A percentile compares a stretch with the other conserved stretches of the same genome.
These are phyloP conservation scores for Ligdia adustata DNA, from an alignment of 2,888 invertebrate species.

Conservation along the genomic window DNA sequence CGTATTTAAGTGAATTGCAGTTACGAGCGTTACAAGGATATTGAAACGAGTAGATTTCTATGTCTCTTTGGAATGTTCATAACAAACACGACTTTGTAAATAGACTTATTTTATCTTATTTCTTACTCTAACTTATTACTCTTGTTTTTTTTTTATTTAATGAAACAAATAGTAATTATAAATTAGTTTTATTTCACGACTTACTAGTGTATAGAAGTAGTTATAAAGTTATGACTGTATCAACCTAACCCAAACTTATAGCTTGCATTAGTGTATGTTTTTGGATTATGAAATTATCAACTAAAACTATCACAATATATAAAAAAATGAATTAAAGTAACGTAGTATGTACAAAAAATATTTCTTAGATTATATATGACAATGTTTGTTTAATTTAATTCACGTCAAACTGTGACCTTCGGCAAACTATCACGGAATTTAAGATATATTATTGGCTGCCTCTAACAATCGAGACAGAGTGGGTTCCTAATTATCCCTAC, in stretches of 20 bases:
- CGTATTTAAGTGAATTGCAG: slow-evolving; percentile 12
- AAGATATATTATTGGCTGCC: no score
- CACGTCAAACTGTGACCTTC: no score
- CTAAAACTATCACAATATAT: slow-evolving; percentile 73
- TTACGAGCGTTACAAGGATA: slow-evolving; percentile 5
- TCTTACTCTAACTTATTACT: no score
- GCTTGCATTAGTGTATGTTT: slow-evolving; percentile 77
- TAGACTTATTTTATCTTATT: no score
- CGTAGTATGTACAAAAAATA: slow-evolving; percentile 40
- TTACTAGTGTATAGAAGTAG: slow-evolving; percentile 66
- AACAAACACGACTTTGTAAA: no score
- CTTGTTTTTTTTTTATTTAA: slow-evolving; percentile 1
- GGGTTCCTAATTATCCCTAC: background rate
- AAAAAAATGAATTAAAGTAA: slow-evolving; percentile 53
- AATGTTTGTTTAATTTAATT: no score
- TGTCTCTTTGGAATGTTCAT: no score
- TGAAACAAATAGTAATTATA: slow-evolving; percentile 60
- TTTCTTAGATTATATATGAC: background rate
- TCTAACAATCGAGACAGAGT: no score
- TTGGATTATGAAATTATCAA: slow-evolving; percentile 73
- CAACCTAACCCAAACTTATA: slow-evolving; percentile 79
- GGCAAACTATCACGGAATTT: no score
- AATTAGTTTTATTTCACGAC: slow-evolving; percentile 82
- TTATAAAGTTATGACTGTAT: slow-evolving; percentile 81
- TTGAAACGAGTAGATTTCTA: no score